These are phyloP conservation scores for Lasioglossum baleicum DNA, from an alignment of 1,140 invertebrate genomes.

Conservation along the genomic window DNA sequence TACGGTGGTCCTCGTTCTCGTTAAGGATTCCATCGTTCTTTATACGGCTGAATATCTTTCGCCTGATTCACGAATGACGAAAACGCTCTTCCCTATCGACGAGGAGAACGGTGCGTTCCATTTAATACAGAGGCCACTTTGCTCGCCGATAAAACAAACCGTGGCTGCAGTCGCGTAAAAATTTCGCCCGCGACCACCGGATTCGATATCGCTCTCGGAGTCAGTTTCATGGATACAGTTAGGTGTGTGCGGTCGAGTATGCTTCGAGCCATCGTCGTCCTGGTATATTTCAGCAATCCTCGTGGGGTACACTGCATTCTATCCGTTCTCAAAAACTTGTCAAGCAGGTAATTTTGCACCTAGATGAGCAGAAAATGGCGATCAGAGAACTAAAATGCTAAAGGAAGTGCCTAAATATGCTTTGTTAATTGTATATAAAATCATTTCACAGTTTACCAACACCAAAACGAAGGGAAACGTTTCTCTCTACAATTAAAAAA, in stretches of 20 bases:
- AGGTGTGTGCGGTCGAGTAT: not conserved
- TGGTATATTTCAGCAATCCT: conserved; percentile 2
- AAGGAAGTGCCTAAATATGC: no score
- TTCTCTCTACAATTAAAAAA: no score
- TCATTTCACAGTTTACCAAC: no score
- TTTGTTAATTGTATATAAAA: no score
- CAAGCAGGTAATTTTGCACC: not conserved
- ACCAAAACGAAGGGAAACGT: no score
- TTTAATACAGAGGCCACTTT: conserved; percentile 48
- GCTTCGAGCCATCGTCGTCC: not conserved
- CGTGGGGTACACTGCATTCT: not conserved
- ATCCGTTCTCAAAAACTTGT: no score
- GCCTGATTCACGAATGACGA: conserved; percentile 17
- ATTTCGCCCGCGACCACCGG: conserved; percentile 8
- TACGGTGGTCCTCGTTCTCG: not conserved
- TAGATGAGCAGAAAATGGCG: not conserved
- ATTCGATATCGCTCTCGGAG: conserved; percentile 10
- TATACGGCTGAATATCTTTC: conserved; percentile 23
- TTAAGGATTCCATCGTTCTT: not conserved
- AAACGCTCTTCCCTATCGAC: not conserved
- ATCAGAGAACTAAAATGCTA: no score
- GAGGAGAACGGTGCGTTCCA: conserved; percentile 15
- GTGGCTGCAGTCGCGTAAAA: conserved; percentile 36
- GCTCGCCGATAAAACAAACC: conserved; percentile 33
- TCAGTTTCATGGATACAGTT: conserved; percentile 6